Conservation (phyloP, 2,888 invertebrate genomes). For the Portevinia maculata region DNA sequence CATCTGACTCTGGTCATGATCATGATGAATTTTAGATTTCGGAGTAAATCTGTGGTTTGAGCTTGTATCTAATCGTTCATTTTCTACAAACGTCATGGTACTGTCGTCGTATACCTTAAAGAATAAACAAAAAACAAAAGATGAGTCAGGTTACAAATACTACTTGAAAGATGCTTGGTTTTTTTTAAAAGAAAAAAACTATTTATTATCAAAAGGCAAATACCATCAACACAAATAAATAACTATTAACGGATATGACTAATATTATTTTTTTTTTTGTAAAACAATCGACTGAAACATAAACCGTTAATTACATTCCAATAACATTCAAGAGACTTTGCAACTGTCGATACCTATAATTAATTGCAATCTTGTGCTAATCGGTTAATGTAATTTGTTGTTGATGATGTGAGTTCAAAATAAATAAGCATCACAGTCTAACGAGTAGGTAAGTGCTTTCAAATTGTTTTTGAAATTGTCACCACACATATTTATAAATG, state of each 20-base stretch:
- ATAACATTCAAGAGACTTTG: too few relatives aligned
- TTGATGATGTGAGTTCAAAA: neutral
- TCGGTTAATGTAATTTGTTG: too few relatives aligned
- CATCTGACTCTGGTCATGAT: constrained; percentile 50
- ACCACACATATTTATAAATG: neutral
- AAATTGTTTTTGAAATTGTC: neutral
- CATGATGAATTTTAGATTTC: constrained; percentile 59
- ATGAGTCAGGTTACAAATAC: constrained; percentile 33
- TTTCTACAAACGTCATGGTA: constrained; percentile 57
- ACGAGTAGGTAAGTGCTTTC: neutral
- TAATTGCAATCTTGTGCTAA: too few relatives aligned
- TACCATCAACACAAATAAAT: constrained; percentile 29
- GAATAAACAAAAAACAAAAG: constrained; percentile 15
- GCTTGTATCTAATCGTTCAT: constrained; percentile 32
- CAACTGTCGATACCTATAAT: too few relatives aligned
- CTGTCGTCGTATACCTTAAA: constrained; percentile 56
- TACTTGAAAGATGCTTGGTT: constrained; percentile 28
- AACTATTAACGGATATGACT: constrained; percentile 16
- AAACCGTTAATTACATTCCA: too few relatives aligned
- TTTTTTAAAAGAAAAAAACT: constrained; percentile 26
- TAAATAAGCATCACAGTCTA: neutral
- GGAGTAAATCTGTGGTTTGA: constrained; percentile 55
- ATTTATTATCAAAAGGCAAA: constrained; percentile 57
- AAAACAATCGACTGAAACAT: too few relatives aligned
- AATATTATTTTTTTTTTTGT: neutral